Conservation (phyloP, 1,140 invertebrate species). For the Drosophila insularis region DNA sequence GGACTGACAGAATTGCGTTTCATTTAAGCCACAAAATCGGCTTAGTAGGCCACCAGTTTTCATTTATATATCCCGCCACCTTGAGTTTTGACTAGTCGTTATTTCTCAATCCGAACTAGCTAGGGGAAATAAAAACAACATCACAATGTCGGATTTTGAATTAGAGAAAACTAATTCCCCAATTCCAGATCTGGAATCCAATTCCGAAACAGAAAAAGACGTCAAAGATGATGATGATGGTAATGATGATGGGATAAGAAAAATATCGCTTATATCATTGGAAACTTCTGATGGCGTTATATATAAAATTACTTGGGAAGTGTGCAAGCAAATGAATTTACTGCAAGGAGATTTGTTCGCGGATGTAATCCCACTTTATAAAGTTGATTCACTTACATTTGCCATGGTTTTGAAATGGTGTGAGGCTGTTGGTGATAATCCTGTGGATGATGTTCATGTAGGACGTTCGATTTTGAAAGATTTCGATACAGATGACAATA, state of each 20-base stretch:
- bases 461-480: background rate
- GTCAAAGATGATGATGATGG: background rate
- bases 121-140: background rate
- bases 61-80: background rate
- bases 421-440: background rate
- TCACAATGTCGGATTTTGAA: background rate
- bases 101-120: background rate
- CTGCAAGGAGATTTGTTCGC: background rate
- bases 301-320: background rate
- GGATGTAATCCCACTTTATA: background rate
- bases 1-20: constrained; percentile 21
- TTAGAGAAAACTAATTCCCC: background rate
- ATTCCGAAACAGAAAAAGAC: background rate
- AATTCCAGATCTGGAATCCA: background rate
- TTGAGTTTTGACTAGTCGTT: background rate
- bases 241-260: background rate
- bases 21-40: background rate
- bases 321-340: background rate
- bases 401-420: background rate
- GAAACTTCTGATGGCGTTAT: background rate
- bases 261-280: background rate
- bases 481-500: background rate
- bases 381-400: background rate
- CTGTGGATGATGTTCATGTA: background rate
- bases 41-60: background rate